Conservation (phyloP, 2,797 vertebrate species). For the Acanthurus lineatus region DNA sequence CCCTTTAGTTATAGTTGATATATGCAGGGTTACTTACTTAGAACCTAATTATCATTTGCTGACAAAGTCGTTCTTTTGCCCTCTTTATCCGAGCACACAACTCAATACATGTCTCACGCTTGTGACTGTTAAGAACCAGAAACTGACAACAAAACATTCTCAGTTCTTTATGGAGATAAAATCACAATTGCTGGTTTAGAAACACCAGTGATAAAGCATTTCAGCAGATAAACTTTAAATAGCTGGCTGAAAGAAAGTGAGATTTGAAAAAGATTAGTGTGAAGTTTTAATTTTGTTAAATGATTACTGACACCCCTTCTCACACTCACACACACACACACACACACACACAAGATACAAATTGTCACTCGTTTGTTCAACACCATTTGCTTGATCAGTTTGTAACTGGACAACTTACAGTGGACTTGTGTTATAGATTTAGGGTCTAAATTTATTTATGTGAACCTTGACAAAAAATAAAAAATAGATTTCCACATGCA, state of each 20-base stretch:
- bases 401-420: background rate
- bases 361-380: background rate
- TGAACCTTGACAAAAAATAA: constrained; percentile 9
- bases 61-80: constrained; percentile 5
- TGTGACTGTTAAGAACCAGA: constrained; percentile 6
- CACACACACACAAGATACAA: background rate
- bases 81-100: background rate
- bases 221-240: background rate
- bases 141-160: background rate
- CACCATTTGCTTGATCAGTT: background rate
- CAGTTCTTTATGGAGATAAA: background rate
- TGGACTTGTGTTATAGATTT: background rate
- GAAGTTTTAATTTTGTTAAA: background rate
- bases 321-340: too few relatives aligned
- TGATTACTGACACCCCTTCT: background rate
- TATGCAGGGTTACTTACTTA: background rate
- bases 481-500: background rate
- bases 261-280: too few relatives aligned
- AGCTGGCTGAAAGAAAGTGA: background rate
- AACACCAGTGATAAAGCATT: background rate
- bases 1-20: background rate
- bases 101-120: background rate
- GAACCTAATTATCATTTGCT: background rate
- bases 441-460: constrained; percentile 6
- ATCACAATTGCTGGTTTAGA: too few relatives aligned